A percentile compares a stretch with the other conserved stretches of the same genome.
phyloP scores from a whole-genome alignment of 2,797 vertebrate genomes.

The Paguma larvata region DNA sequence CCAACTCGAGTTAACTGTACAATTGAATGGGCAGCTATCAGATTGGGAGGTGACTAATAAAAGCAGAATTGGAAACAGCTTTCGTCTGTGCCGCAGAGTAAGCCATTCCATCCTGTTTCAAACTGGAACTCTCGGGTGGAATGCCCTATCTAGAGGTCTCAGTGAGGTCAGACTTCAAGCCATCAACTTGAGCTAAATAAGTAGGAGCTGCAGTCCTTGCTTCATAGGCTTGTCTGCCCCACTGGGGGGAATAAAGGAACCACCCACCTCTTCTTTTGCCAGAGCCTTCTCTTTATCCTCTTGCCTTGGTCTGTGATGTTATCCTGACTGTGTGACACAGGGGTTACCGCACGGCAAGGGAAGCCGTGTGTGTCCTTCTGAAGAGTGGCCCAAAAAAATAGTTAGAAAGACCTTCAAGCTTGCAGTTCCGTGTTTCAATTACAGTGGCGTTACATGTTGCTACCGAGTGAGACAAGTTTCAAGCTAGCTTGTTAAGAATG shows the following conservation, averaged over 20 bases:
- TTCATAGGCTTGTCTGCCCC: slow-evolving; percentile 65
- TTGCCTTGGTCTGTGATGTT: slow-evolving; percentile 77
- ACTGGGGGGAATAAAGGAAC: slow-evolving; percentile 79
- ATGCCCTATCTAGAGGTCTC: slow-evolving; percentile 72
- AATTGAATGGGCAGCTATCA: slow-evolving; percentile 68
- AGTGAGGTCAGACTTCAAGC: slow-evolving; percentile 83
- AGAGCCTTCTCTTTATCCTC: slow-evolving; percentile 74
- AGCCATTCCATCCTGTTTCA: slow-evolving; percentile 69
- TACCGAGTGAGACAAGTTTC: slow-evolving; percentile 75
- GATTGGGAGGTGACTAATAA: slow-evolving; percentile 77
- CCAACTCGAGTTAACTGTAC: slow-evolving; percentile 74
- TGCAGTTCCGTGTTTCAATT: slow-evolving; percentile 67
- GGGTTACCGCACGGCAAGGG: slow-evolving; percentile 64
- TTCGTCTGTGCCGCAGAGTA: slow-evolving; percentile 65
- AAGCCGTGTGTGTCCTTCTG: slow-evolving; percentile 73
- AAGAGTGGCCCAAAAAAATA: slow-evolving; percentile 74
- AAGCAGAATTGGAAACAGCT: slow-evolving; percentile 77
- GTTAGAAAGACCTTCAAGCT: slow-evolving; percentile 74
- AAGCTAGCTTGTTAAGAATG: slow-evolving; percentile 81
- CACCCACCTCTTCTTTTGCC: slow-evolving; percentile 70
- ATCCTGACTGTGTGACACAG: slow-evolving; percentile 75
- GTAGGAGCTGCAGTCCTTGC: slow-evolving; percentile 60
- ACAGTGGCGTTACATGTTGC: slow-evolving; percentile 62
- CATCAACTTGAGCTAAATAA: slow-evolving; percentile 74
- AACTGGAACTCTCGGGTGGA: slow-evolving; percentile 68